phyloP scores from a whole-genome alignment of 2,888 invertebrate species.

The Arge pagana region DNA sequence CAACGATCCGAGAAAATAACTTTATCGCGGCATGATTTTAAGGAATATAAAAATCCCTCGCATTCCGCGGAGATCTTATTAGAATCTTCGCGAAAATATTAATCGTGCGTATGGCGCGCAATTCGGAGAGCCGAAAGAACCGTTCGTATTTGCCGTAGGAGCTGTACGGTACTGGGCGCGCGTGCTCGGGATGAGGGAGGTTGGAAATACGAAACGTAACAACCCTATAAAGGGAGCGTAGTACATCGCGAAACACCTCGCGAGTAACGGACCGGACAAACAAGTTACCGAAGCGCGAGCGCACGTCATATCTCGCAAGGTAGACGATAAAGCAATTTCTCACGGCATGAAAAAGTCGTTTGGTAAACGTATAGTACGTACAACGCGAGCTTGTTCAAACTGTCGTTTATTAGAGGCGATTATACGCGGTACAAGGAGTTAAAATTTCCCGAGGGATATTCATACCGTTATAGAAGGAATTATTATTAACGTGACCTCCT shows the following conservation, averaged over 20 bases:
- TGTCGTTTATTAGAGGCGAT: not conserved
- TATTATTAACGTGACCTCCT: conserved; percentile 37
- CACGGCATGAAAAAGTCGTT: conserved; percentile 6
- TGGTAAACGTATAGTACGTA: not conserved
- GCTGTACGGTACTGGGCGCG: too few species aligned
- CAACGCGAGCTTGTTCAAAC: not conserved
- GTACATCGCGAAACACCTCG: not conserved
- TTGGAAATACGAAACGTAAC: not conserved
- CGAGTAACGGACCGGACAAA: not conserved
- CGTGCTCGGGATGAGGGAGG: too few species aligned
- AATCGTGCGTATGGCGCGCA: too few species aligned
- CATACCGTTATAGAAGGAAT: conserved; percentile 31
- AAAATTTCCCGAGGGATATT: conserved; percentile 36
- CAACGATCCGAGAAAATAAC: too few species aligned
- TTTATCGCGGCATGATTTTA: too few species aligned
- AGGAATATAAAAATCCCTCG: too few species aligned
- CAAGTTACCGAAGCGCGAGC: too few species aligned
- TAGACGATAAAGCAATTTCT: conserved; percentile 14
- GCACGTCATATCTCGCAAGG: not conserved
- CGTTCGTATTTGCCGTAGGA: too few species aligned
- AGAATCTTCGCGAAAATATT: too few species aligned
- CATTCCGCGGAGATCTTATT: too few species aligned
- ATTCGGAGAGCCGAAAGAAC: too few species aligned
- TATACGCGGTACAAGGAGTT: conserved; percentile 27
- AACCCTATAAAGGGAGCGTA: not conserved